Conservation (phyloP, 1,140 invertebrate genomes). For the Zaprionus nigranus region DNA sequence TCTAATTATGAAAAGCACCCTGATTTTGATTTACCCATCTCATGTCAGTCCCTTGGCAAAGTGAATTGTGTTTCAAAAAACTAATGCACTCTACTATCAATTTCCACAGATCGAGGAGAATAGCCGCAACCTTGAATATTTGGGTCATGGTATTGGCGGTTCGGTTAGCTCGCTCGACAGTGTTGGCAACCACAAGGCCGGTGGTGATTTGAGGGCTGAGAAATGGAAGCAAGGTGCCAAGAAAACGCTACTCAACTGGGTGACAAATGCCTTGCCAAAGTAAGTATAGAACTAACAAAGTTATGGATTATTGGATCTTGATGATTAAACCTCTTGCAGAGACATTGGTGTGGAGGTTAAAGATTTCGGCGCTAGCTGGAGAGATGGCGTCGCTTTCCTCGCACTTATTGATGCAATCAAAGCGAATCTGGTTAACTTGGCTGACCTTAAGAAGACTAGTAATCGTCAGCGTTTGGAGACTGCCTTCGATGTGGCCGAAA, state of each 20-base stretch:
- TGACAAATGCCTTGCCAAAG: slow-evolving; percentile 96
- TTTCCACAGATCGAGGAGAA: slow-evolving; percentile 96
- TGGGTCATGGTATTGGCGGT: slow-evolving; percentile 91
- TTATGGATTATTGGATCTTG: not conserved
- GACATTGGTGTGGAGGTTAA: slow-evolving; percentile 94
- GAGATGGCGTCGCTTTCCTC: slow-evolving; percentile 98
- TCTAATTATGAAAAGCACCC: slow-evolving; percentile 33
- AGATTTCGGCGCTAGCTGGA: slow-evolving; percentile 98
- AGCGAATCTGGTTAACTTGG: slow-evolving; percentile 95
- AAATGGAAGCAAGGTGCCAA: slow-evolving; percentile 94
- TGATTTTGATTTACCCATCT: slow-evolving; percentile 41
- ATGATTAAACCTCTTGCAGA: slow-evolving; percentile 85
- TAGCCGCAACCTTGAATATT: slow-evolving; percentile 94
- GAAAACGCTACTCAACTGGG: slow-evolving; percentile 97
- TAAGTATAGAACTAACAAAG: slow-evolving; percentile 85
- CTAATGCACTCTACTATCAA: slow-evolving; percentile 9
- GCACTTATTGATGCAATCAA: slow-evolving; percentile 98
- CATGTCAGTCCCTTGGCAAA: slow-evolving; percentile 4
- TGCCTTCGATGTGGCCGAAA: slow-evolving; percentile 97
- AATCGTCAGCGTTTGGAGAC: slow-evolving; percentile 94
- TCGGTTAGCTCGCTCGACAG: slow-evolving; percentile 93
- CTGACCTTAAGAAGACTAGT: slow-evolving; percentile 89
- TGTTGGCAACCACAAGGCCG: slow-evolving; percentile 85
- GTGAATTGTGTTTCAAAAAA: not conserved
- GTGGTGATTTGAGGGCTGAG: slow-evolving; percentile 89